These are phyloP conservation scores for Acronicta psi DNA, from an alignment of 2,888 invertebrate species.

Conservation along the genomic window DNA sequence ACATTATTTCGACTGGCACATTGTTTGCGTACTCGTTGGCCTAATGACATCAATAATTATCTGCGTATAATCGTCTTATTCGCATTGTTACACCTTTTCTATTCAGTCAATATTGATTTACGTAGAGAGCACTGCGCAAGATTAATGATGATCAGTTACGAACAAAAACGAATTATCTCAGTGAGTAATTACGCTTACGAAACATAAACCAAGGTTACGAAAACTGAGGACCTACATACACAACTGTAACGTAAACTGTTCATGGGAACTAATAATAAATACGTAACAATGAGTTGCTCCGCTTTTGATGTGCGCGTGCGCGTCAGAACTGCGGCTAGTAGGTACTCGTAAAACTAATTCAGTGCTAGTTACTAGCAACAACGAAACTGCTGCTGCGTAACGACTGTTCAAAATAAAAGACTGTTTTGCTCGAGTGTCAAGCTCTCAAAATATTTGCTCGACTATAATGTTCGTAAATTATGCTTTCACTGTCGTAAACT, in stretches of 20 bases:
- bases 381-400: slow-evolving; percentile 26
- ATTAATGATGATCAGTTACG: slow-evolving; percentile 53
- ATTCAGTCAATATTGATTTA: slow-evolving; percentile 61
- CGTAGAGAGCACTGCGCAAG: slow-evolving; percentile 51
- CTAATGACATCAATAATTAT: slow-evolving; percentile 80
- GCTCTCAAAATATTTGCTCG: slow-evolving; percentile 50
- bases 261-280: slow-evolving; percentile 85
- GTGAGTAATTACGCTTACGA: slow-evolving; percentile 67
- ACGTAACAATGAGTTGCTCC: slow-evolving; percentile 82
- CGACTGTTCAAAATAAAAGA: slow-evolving; percentile 45
- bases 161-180: slow-evolving; percentile 58
- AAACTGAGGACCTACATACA: slow-evolving; percentile 73
- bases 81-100: slow-evolving; percentile 55
- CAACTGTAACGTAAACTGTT: slow-evolving; percentile 74
- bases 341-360: slow-evolving; percentile 86
- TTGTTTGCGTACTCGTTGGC: slow-evolving; percentile 73
- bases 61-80: slow-evolving; percentile 61
- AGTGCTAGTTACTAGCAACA: slow-evolving; percentile 58
- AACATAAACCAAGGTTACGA: slow-evolving; percentile 77
- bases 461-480: slow-evolving; percentile 46
- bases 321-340: slow-evolving; percentile 77
- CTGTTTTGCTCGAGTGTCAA: slow-evolving; percentile 28
- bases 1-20: slow-evolving; percentile 68
- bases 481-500: slow-evolving; percentile 52
- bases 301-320: slow-evolving; percentile 78